These are phyloP conservation scores for Heliornis fulica DNA, from an alignment of 2,113 vertebrate genomes.

Conservation along the genomic window DNA sequence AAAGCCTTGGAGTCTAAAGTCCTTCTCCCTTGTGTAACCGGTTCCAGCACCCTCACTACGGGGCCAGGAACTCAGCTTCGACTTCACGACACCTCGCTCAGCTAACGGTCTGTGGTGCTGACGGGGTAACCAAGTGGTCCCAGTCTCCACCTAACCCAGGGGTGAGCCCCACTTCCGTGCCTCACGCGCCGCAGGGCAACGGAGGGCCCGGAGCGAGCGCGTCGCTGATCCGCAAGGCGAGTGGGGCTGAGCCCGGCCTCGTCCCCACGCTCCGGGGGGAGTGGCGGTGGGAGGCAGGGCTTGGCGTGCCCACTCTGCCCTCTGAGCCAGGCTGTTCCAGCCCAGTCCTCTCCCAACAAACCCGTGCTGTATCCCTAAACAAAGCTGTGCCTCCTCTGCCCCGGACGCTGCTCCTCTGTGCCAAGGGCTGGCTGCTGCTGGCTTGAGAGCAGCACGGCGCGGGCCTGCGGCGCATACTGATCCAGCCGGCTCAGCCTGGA, in stretches of 20 bases:
- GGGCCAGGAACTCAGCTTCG: background rate
- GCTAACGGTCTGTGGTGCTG: fast-evolving
- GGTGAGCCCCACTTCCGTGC: fast-evolving
- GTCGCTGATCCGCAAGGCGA: fast-evolving
- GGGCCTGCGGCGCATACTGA: background rate
- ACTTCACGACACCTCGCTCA: background rate
- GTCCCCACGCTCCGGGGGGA: background rate
- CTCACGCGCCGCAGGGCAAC: background rate
- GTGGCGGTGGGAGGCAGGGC: background rate
- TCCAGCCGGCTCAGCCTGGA: background rate
- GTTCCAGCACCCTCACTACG: fast-evolving
- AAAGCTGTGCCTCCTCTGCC: slow-evolving; percentile 17
- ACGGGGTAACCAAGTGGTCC: background rate
- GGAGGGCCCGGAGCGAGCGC: background rate
- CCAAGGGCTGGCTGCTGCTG: background rate
- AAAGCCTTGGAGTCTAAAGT: slow-evolving; percentile 41
- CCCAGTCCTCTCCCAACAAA: slow-evolving; percentile 24
- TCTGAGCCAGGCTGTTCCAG: background rate
- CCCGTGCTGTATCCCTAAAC: slow-evolving; percentile 19
- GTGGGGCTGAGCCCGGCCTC: background rate
- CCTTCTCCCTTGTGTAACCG: background rate
- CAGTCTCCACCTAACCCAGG: background rate
- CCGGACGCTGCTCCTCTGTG: background rate
- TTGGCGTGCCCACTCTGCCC: background rate
- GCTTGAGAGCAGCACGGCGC: background rate